These are phyloP conservation scores for Metacarcinus magister DNA, from an alignment of 2,888 invertebrate genomes.

Conservation along the genomic window DNA sequence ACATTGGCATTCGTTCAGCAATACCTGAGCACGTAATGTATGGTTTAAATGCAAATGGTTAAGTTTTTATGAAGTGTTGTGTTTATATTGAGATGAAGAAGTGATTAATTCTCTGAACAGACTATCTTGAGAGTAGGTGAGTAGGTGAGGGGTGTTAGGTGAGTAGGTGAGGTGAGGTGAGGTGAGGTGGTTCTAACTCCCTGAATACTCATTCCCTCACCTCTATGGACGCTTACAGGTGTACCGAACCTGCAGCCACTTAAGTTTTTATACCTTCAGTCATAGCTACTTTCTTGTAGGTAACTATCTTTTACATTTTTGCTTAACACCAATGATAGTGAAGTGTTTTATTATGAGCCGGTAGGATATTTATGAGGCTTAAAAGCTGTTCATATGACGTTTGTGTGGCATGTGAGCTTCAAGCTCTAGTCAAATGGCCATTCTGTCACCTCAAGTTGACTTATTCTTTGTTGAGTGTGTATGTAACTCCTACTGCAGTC, in stretches of 20 bases:
- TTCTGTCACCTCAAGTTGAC: neutral
- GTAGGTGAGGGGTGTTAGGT: too few relatives aligned
- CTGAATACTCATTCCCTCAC: neutral
- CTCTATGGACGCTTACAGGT: neutral
- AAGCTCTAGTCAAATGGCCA: neutral
- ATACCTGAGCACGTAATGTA: slow-evolving; percentile 40
- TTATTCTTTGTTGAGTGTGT: neutral
- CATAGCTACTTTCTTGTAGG: neutral
- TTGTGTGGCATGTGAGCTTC: neutral
- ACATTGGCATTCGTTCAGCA: neutral
- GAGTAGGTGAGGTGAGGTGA: slow-evolving; percentile 6
- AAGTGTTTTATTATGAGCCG: neutral
- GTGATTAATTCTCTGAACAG: slow-evolving; percentile 47
- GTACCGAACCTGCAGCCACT: neutral
- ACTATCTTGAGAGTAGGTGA: neutral
- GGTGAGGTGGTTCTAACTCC: neutral
- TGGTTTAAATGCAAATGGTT: slow-evolving; percentile 31
- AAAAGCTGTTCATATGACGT: neutral
- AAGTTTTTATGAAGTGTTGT: slow-evolving; percentile 54
- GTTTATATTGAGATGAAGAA: slow-evolving; percentile 59
- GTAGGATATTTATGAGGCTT: neutral
- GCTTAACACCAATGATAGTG: neutral
- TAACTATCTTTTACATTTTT: neutral
- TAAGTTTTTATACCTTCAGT: neutral
- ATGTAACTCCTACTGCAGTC: neutral